Evolutionary conservation across 2,797 vertebrate genomes (phyloP).

Genomic region (Trematomus bernacchii): DNA sequence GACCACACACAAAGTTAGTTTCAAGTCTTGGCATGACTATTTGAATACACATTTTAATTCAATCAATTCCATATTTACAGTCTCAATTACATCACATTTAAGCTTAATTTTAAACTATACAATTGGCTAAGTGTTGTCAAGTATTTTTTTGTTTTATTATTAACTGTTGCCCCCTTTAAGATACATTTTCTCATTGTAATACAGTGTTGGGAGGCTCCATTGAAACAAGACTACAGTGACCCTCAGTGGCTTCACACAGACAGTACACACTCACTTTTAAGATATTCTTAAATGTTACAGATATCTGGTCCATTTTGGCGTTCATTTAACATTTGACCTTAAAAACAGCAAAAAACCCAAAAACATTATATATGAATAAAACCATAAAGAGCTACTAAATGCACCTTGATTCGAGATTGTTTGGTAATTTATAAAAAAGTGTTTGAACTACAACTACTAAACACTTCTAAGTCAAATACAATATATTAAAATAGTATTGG

Average conservation of each 20-base stretch:
- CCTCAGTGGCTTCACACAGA: slow-evolving; percentile 8
- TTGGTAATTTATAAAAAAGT: no score
- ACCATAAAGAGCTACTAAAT: no score
- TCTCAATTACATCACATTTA: not conserved
- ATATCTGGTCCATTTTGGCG: no score
- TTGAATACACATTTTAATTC: not conserved
- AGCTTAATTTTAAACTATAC: not conserved
- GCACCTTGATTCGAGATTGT: no score
- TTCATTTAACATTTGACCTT: no score
- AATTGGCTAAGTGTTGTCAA: not conserved
- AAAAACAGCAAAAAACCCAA: no score
- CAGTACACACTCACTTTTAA: slow-evolving; percentile 2
- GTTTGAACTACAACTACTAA: no score
- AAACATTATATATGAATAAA: no score
- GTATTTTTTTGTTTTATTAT: not conserved
- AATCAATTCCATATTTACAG: not conserved
- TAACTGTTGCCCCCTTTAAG: not conserved
- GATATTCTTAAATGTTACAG: not conserved
- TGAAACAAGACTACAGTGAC: slow-evolving; percentile 12
- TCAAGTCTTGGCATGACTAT: not conserved
- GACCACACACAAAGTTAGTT: not conserved
- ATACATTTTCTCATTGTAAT: not conserved
- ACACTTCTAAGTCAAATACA: no score
- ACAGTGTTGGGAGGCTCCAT: not conserved
- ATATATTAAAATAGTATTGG: no score